phyloP scores from a whole-genome alignment of 2,888 invertebrate genomes.

The Tridacna gigas region DNA sequence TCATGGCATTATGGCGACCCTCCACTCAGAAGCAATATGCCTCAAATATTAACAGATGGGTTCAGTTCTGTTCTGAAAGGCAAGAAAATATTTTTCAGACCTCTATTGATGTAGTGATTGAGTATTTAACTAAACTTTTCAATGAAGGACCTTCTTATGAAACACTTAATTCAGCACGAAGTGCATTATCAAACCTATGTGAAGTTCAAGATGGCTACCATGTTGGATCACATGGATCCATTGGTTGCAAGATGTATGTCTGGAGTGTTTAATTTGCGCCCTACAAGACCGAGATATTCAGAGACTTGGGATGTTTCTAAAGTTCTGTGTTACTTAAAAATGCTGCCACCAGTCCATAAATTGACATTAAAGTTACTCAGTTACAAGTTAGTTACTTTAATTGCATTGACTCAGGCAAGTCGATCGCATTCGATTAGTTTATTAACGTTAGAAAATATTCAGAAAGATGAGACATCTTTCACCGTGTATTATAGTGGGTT shows the following conservation, averaged over 20 bases:
- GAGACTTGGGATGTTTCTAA: too few relatives aligned
- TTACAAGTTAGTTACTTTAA: slow-evolving; percentile 26
- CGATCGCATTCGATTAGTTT: slow-evolving; percentile 28
- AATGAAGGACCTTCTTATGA: too few relatives aligned
- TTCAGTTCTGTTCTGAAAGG: slow-evolving; percentile 33
- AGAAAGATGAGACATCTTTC: neutral
- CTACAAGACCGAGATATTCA: neutral
- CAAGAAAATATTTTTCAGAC: slow-evolving; percentile 16
- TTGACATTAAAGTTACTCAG: slow-evolving; percentile 22
- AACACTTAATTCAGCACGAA: too few relatives aligned
- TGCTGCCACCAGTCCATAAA: neutral
- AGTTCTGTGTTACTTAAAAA: too few relatives aligned
- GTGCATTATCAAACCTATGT: too few relatives aligned
- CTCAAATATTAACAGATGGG: neutral
- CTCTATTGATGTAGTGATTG: too few relatives aligned
- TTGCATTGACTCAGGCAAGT: slow-evolving; percentile 27
- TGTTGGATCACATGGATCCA: slow-evolving; percentile 22
- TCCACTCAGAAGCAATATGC: too few relatives aligned
- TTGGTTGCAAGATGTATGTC: too few relatives aligned
- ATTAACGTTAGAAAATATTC: neutral
- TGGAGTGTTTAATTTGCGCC: slow-evolving; percentile 16
- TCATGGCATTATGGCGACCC: too few relatives aligned
- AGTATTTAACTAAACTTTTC: too few relatives aligned
- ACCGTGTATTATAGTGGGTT: neutral
- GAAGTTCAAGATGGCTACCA: slow-evolving; percentile 11